Base-by-base conservation (phyloP, 2,797 vertebrate genomes). In the Hypotaenidia okinawae region DNA sequence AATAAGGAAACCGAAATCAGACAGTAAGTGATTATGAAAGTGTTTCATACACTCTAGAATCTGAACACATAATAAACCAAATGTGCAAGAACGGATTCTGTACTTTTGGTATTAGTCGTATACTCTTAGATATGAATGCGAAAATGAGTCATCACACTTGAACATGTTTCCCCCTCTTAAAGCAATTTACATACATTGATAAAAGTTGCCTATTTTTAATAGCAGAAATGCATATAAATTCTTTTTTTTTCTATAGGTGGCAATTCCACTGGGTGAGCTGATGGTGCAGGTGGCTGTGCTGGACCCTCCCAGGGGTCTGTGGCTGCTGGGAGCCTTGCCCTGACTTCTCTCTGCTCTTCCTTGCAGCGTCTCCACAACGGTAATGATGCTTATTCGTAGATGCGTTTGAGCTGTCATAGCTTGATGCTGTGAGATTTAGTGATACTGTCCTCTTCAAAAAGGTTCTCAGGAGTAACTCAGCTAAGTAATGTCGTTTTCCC, bases 111-210 rank as follows among this genome's bases (percentile, higher is more conserved):
- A 91, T 95, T 94, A 95, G 73, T 77, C 0, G 35, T 45, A 68
- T 75, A 83, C 93, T 87, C 96, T 92, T 87, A 94, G 84, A 93
- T 81, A 14, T 83, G 93, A 97, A 95, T 93, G 89, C 1, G 0
- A 80, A 91, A 95, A 68, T 96, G 96, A 97, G 91, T 97, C 94
- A 97, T 74, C 55, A 9, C 13, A 55, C 94, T 96, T 37, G 75
- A 94, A 82, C 75, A 91, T 77, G 86, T 74, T 93, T 96, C 45
- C 28, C 80, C 51, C 55, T 80, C 84, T 72, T 74, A 72, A 72
- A 87, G 92, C 51, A 68, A 93, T 95, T 95, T 95, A n/a, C 82
- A 89, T 87, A 93, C 75, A 66, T 89, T 94, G 90, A 95, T 79
- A 72, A 87, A 92, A 93, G 45, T 87, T 72, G 84, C 69, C 75